Conservation (phyloP, 2,113 vertebrate species). For the Orycteropus afer region DNA sequence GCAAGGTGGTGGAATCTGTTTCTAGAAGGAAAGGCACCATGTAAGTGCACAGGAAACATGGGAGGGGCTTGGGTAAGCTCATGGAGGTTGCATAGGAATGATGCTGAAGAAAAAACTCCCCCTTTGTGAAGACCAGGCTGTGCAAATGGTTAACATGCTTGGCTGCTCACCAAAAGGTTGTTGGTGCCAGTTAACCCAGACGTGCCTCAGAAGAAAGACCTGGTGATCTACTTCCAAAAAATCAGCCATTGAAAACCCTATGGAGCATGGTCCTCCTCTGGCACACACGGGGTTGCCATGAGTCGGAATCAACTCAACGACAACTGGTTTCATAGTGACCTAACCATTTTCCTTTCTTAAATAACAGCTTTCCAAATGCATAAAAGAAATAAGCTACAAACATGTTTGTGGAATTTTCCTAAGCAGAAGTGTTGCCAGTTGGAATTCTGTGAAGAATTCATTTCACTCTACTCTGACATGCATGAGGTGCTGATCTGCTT, state of each 20-base stretch:
- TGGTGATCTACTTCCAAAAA: background rate
- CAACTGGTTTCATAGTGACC: no score
- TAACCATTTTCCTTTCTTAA: no score
- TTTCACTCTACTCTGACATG: background rate
- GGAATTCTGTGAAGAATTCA: no score
- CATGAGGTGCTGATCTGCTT: background rate
- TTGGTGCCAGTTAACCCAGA: background rate
- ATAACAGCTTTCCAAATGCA: no score
- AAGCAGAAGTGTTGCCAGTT: no score
- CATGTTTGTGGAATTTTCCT: no score
- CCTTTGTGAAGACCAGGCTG: background rate
- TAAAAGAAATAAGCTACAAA: no score
- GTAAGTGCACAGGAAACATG: background rate
- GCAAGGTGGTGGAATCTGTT: background rate
- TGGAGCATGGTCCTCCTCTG: background rate
- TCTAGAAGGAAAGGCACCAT: background rate
- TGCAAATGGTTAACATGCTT: background rate
- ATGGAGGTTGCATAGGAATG: background rate
- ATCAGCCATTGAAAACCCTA: background rate
- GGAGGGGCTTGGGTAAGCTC: background rate
- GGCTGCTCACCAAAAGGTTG: background rate
- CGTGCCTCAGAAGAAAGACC: background rate
- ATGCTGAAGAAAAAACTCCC: no score
- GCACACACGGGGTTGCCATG: background rate
- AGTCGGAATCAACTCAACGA: background rate